A percentile compares a stretch with the other conserved stretches of the same genome.
Conservation (phyloP, 2,797 vertebrate species). For the Heterohyrax brucei region DNA sequence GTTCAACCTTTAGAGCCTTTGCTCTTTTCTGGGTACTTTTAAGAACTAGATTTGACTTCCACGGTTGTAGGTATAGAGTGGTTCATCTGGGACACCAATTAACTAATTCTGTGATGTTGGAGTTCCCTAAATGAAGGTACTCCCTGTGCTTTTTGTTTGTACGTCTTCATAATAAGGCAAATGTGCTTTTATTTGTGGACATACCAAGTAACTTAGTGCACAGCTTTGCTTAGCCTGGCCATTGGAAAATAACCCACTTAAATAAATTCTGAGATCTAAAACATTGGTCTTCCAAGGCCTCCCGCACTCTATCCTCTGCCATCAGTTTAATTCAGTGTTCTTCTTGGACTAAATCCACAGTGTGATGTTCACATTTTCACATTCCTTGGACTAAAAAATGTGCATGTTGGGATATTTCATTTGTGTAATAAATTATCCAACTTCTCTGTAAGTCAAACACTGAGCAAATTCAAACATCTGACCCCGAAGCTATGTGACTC, state of each 20-base stretch:
- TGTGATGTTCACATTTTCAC: background rate
- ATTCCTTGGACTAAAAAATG: slow-evolving; percentile 22
- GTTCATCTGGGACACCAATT: slow-evolving; percentile 2
- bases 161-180: background rate
- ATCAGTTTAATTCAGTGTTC: background rate
- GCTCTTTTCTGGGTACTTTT: slow-evolving; percentile 1
- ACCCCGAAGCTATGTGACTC: slow-evolving; percentile 8
- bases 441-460: background rate
- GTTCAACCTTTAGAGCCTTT: background rate
- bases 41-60: background rate
- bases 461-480: slow-evolving; percentile 55
- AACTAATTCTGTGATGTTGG: background rate
- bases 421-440: background rate
- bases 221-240: background rate
- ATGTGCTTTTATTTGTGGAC: background rate
- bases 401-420: background rate
- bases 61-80: background rate
- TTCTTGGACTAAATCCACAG: background rate
- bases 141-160: background rate
- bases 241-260: background rate
- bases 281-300: background rate
- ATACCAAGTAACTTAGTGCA: background rate
- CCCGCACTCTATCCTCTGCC: background rate
- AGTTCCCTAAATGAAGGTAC: background rate
- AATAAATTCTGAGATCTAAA: background rate